Evolutionary conservation across 37 sponge, comb jelly and placozoan species (phyloP), one percentile per base, ranked within the genome.

Genomic region (Aphrocallistes beatrix): DNA sequence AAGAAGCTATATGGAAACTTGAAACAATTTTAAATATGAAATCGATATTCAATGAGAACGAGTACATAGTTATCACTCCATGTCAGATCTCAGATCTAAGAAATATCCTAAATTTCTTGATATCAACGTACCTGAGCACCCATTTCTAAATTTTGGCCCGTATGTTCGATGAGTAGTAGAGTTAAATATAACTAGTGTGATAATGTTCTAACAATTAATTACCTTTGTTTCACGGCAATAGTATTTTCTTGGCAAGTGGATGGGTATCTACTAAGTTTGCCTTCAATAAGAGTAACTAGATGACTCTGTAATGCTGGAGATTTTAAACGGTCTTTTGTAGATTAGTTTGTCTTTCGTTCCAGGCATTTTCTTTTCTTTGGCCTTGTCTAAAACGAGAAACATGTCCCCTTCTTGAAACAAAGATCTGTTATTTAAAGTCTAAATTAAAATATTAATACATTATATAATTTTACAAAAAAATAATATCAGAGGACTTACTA

Each of bases 161-260:
- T n/a, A n/a, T n/a, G n/a, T n/a, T n/a, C n/a, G n/a, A n/a, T n/a
- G n/a, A n/a, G n/a, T n/a, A n/a, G n/a, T n/a, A n/a, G n/a, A n/a
- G n/a, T n/a, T n/a, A n/a, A n/a, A n/a, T n/a, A n/a, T n/a, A n/a
- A n/a, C n/a, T n/a, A n/a, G n/a, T n/a, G n/a, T n/a, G n/a, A n/a
- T n/a, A n/a, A n/a, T n/a, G 45, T 16, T n/a, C 45, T 42, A 42
- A 42, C 45, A 42, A 42, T 42, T 42, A 42, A 42, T 16, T 42
- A 60, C 75, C 75, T 60, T 30, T 60, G 34, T 60, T 60, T 28
- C 75, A 60, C 75, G n/a, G n/a, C n/a, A 6, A 60, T 60, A 60
- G 21, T 60, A 60, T 28, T 60, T 60, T 60, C 45, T 60, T 60
- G 75, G n/a, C 75, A 60, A 60, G 75, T 60, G 75, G 75, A 60